Conservation (phyloP, 2,113 vertebrate genomes). For the Colossoma macropomum region DNA sequence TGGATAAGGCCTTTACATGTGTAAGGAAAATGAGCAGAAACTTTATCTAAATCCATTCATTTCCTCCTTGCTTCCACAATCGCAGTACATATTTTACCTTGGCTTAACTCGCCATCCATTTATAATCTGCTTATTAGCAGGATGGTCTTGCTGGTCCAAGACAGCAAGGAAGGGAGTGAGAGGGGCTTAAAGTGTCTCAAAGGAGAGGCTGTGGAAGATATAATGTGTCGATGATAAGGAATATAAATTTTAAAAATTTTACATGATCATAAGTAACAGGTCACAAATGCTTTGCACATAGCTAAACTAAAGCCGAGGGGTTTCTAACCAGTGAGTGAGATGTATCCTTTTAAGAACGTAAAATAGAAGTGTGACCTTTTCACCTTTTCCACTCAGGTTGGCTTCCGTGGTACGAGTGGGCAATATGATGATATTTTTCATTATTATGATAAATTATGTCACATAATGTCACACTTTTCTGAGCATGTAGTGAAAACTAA, state of each 20-base stretch:
- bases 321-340: neutral
- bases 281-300: neutral
- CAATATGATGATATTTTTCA: too few species aligned
- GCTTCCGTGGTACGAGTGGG: too few species aligned
- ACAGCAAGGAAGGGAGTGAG: neutral
- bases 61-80: conserved; percentile 16
- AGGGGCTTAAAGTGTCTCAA: neutral
- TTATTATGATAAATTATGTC: too few species aligned
- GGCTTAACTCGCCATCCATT: neutral
- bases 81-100: conserved; percentile 23
- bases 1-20: conserved; percentile 9
- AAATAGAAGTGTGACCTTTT: too few species aligned
- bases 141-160: neutral
- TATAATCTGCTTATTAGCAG: conserved; percentile 11
- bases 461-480: too few species aligned
- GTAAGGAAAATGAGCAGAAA: neutral
- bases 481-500: too few species aligned
- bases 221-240: neutral
- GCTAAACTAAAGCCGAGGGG: neutral
- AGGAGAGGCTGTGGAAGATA: neutral
- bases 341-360: neutral
- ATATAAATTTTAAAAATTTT: conserved; percentile 5
- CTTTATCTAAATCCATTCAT: conserved; percentile 30
- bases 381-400: too few species aligned
- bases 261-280: neutral